These are phyloP conservation scores for Sylvia borin DNA, from an alignment of 2,797 vertebrate genomes.

Conservation along the genomic window DNA sequence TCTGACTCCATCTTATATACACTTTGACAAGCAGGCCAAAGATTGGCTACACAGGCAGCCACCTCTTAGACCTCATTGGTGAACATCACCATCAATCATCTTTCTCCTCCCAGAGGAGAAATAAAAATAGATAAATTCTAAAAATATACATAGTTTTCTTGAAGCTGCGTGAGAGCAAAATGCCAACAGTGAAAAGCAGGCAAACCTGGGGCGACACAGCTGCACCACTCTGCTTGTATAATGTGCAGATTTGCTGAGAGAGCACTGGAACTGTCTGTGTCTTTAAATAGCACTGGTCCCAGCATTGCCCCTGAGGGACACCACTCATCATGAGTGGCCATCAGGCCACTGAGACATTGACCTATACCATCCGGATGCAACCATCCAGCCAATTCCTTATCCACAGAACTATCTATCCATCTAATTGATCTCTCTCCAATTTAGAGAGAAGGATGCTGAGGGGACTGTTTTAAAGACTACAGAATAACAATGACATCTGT, in stretches of 20 bases:
- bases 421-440: neutral
- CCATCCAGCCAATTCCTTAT: neutral
- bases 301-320: fast-evolving
- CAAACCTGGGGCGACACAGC: no score
- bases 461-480: neutral
- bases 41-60: no score
- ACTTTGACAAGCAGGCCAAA: no score
- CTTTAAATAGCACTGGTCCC: neutral
- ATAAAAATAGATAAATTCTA: no score
- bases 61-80: no score
- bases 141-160: no score
- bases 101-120: no score
- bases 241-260: neutral
- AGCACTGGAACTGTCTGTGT: fast-evolving
- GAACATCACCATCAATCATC: no score
- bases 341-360: neutral
- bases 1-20: no score
- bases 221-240: neutral
- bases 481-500: neutral
- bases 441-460: neutral
- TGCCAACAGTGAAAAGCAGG: no score
- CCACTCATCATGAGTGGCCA: neutral
- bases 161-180: no score
- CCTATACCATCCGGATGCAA: neutral
- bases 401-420: neutral